These are phyloP conservation scores for Cuniculus paca DNA, from an alignment of 2,797 vertebrate species.

Conservation along the genomic window DNA sequence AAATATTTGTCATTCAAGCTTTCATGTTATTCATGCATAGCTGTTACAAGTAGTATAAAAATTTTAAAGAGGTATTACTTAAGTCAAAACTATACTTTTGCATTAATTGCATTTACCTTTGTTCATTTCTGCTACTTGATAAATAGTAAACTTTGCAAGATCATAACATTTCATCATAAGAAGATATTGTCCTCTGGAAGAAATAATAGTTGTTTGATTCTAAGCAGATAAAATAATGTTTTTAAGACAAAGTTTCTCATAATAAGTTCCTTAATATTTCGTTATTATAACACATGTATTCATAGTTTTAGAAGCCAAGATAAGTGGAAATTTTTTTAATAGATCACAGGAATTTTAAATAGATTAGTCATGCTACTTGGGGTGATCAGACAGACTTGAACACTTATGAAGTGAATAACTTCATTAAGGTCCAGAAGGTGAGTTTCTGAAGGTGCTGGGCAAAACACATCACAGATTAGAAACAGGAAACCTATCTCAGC, in stretches of 20 bases:
- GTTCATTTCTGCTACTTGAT: constrained; percentile 89
- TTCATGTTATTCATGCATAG: not conserved
- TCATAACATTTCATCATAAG: constrained; percentile 88
- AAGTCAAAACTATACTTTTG: constrained; percentile 10
- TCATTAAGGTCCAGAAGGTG: constrained; percentile 86
- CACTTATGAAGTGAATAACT: constrained; percentile 80
- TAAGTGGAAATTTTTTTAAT: constrained; percentile 70
- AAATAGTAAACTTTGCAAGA: constrained; percentile 89
- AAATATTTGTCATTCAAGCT: constrained; percentile 33
- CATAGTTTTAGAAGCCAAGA: constrained; percentile 70
- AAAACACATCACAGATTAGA: constrained; percentile 83
- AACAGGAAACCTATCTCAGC: constrained; percentile 87
- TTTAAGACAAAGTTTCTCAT: constrained; percentile 50
- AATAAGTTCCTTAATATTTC: constrained; percentile 62
- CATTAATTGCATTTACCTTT: constrained; percentile 85
- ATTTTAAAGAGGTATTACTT: not conserved
- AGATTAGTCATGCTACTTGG: constrained; percentile 86
- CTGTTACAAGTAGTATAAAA: not conserved
- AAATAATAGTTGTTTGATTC: constrained; percentile 69
- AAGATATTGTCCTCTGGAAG: constrained; percentile 90
- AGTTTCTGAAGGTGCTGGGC: constrained; percentile 88
- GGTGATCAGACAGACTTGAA: constrained; percentile 82
- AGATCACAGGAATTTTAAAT: constrained; percentile 74
- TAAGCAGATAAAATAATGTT: constrained; percentile 50
- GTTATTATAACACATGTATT: not conserved